Evolutionary conservation across 2,888 invertebrate genomes (phyloP).

Genomic region (Thera obeliscata): DNA sequence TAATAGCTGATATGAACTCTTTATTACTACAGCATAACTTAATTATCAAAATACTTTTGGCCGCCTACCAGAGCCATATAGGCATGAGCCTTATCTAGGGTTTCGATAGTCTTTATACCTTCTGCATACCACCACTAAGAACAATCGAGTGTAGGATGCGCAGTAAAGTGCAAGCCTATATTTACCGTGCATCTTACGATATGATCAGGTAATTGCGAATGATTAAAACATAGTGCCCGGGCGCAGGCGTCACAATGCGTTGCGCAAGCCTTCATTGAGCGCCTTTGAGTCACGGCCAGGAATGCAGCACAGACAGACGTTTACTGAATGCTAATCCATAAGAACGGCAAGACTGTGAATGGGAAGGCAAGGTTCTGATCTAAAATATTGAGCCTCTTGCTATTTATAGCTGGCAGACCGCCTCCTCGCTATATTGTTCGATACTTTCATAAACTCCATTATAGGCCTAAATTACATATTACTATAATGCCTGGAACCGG

Average conservation of each 20-base stretch:
- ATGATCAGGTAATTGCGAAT: constrained; percentile 33
- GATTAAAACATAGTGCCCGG: constrained; percentile 19
- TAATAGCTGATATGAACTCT: constrained; percentile 4
- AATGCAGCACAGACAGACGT: constrained; percentile 34
- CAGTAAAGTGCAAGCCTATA: constrained; percentile 4
- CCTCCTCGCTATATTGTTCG: no score
- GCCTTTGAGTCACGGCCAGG: constrained; percentile 38
- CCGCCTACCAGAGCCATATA: not conserved
- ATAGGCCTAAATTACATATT: no score
- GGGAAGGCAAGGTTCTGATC: not conserved
- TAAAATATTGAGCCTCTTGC: not conserved
- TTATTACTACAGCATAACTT: not conserved
- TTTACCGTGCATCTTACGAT: constrained; percentile 23
- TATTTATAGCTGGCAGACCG: no score
- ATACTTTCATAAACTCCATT: no score
- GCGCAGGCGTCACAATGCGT: constrained; percentile 39
- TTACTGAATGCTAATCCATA: constrained; percentile 42
- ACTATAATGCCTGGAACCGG: no score
- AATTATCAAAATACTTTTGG: not conserved
- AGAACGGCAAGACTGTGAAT: constrained; percentile 6
- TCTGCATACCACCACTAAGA: not conserved
- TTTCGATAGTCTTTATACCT: no score
- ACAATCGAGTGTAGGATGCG: not conserved
- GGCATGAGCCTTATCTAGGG: no score
- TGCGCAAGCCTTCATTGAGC: constrained; percentile 31